Evolutionary conservation across 2,797 vertebrate genomes (phyloP), one percentile per base, ranked within the genome.

Genomic region (Poeciliopsis presidionis): DNA sequence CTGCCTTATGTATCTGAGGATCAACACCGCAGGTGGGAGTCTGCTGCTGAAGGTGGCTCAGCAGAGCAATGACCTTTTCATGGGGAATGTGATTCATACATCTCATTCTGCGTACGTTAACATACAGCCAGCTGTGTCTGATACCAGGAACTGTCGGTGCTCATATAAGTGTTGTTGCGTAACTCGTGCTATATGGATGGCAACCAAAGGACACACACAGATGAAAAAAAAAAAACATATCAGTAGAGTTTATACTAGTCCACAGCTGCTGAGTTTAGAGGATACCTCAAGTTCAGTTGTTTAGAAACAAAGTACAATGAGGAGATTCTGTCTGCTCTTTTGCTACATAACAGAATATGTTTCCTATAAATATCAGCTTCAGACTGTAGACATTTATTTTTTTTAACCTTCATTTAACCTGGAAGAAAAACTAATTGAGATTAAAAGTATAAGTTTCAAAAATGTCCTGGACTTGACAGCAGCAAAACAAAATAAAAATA

Each of bases 61-160:
- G 91, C 87, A 86, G 91, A 91, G 94, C 86, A 89, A 87, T 94
- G 94, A 93, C 94, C 94, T 95, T 95, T 95, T 94, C 92, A 87
- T 82, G 79, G 86, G 83, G 86, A 91, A 89, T 91, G 80, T 93
- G 91, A 95, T 93, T 95, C 91, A 94, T 88, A 83, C 78, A 75
- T 85, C 85, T 88, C 75, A 92, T 91, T 88, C 83, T 87, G 93
- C 43, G 71, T 79, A 85, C 86, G 77, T 85, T 81, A 84, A 87
- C 90, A 89, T 74, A 81, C 82, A 80, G 87, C 4, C 74, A 86
- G 84, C 76, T 43, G 77, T 49, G 36, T 90, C 86, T 86, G 89
- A 87, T 88, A 91, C 91, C 87, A 87, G 87, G 90, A 83, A 81
- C 86, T 79, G 84, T 89, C 87, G 46, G 63, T 80, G 81, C 72